phyloP scores from a whole-genome alignment of 2,888 invertebrate genomes.

The Rhagonycha fulva region DNA sequence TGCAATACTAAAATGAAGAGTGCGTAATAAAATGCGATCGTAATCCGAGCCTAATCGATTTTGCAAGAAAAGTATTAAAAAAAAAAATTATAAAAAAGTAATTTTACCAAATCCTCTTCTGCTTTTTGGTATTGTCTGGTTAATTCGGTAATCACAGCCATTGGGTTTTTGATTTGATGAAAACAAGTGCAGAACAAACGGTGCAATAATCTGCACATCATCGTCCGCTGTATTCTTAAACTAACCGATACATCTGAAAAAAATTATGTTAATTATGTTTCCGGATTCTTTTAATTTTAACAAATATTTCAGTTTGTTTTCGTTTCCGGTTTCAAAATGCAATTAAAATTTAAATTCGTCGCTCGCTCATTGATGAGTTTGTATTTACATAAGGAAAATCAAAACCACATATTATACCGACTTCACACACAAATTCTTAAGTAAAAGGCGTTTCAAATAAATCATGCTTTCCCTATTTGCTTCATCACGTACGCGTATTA shows the following conservation, averaged over 20 bases:
- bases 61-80: neutral
- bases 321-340: neutral
- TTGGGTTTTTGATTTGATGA: slow-evolving; percentile 62
- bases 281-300: neutral
- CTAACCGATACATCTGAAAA: slow-evolving; percentile 71
- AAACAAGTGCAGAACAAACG: slow-evolving; percentile 75
- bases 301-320: neutral
- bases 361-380: neutral
- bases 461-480: neutral
- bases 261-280: neutral
- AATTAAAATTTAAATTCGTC: neutral
- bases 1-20: neutral
- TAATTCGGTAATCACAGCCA: slow-evolving; percentile 64
- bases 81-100: neutral
- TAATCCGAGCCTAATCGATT: neutral
- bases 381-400: neutral
- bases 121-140: slow-evolving; percentile 69
- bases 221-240: slow-evolving; percentile 63
- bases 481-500: neutral
- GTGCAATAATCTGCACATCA: slow-evolving; percentile 74
- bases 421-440: neutral
- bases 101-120: slow-evolving; percentile 62
- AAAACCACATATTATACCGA: neutral
- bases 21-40: neutral
- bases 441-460: neutral